Conservation (phyloP, 2,888 invertebrate genomes). For the Oxystoma pomonae region DNA sequence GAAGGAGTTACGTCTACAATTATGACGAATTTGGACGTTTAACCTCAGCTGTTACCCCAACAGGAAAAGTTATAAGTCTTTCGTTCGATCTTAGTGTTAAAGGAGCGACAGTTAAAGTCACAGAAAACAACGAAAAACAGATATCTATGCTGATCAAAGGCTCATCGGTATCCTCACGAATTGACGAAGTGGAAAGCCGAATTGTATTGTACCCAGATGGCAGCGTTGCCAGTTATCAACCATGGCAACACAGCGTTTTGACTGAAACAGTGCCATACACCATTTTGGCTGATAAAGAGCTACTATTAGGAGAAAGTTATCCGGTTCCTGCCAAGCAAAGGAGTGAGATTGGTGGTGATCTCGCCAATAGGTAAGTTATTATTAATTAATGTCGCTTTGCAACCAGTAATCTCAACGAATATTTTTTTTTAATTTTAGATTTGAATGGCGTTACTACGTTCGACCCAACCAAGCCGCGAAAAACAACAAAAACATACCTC, state of each 20-base stretch:
- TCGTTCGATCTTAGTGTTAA: slow-evolving; percentile 87
- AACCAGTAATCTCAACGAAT: no score
- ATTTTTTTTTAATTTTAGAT: slow-evolving; percentile 51
- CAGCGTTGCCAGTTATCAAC: slow-evolving; percentile 72
- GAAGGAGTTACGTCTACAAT: slow-evolving; percentile 87
- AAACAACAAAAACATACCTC: slow-evolving; percentile 56
- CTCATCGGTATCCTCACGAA: slow-evolving; percentile 75
- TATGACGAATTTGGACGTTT: slow-evolving; percentile 93
- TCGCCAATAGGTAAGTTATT: slow-evolving; percentile 59
- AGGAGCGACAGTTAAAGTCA: slow-evolving; percentile 83
- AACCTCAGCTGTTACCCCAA: slow-evolving; percentile 88
- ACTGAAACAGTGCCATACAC: slow-evolving; percentile 91
- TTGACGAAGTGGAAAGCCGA: slow-evolving; percentile 78
- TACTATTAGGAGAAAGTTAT: slow-evolving; percentile 78
- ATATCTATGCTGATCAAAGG: slow-evolving; percentile 85
- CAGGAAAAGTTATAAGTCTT: slow-evolving; percentile 86
- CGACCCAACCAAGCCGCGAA: slow-evolving; percentile 65
- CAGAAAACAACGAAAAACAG: slow-evolving; percentile 78
- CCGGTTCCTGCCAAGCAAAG: slow-evolving; percentile 88
- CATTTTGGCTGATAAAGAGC: slow-evolving; percentile 82
- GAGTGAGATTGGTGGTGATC: slow-evolving; percentile 83
- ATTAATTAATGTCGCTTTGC: background rate
- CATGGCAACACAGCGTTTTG: slow-evolving; percentile 84
- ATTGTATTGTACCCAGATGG: slow-evolving; percentile 79
- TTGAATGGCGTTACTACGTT: slow-evolving; percentile 94